Percentiles rank a stretch among this genome's conserved stretches.
These are phyloP conservation scores for Octodon degus DNA, from an alignment of 2,113 vertebrate genomes.

Conservation along the genomic window DNA sequence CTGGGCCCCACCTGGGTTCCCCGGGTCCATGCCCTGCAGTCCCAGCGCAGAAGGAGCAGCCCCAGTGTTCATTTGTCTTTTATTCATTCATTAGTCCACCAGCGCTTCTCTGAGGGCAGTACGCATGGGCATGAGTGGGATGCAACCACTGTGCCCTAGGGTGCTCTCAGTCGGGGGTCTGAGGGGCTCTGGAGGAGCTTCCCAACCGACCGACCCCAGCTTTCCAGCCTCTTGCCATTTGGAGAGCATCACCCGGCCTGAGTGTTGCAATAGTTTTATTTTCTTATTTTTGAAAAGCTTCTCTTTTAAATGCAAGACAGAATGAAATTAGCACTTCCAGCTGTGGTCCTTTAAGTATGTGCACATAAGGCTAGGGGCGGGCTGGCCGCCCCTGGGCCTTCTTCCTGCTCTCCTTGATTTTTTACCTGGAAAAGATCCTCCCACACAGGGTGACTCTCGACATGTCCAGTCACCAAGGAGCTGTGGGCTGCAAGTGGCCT, in stretches of 20 bases:
- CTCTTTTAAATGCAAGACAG: background rate
- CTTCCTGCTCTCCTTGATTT: background rate
- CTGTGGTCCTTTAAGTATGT: background rate
- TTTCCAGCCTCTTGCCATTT: background rate
- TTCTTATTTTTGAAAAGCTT: background rate
- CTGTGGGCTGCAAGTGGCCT: background rate
- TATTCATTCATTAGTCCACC: background rate
- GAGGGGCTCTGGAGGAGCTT: background rate
- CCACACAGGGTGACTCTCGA: background rate
- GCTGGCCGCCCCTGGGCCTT: background rate
- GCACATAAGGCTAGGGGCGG: background rate
- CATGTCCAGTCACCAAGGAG: background rate
- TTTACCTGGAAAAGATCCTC: background rate
- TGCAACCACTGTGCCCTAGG: no score
- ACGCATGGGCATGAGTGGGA: background rate
- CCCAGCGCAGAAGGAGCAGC: accelerated
- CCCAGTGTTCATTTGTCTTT: background rate
- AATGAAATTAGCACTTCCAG: background rate
- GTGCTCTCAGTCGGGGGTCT: background rate
- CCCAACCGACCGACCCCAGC: background rate
- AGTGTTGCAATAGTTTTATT: background rate
- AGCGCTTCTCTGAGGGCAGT: no score
- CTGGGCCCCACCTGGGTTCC: background rate
- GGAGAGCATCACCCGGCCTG: background rate
- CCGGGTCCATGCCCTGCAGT: background rate